Conservation (phyloP, 2,797 vertebrate species). For the Macropodus opercularis region DNA sequence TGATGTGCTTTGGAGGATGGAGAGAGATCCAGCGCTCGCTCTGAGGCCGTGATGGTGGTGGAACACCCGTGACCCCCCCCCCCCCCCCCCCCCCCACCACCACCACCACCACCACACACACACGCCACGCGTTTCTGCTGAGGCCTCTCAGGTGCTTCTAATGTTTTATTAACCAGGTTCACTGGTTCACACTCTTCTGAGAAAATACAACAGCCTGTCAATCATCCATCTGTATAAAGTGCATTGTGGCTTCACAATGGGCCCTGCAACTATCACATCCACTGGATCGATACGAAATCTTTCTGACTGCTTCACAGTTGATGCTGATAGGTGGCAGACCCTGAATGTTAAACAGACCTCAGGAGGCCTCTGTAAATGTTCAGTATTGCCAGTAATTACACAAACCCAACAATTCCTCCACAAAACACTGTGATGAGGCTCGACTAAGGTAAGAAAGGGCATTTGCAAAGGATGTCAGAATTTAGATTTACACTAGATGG, state of each 20-base stretch:
- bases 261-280: slow-evolving; percentile 60
- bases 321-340: slow-evolving; percentile 51
- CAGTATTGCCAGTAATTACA: slow-evolving; percentile 36
- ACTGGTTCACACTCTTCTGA: slow-evolving; percentile 77
- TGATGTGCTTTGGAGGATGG: slow-evolving; percentile 77
- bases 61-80: slow-evolving; percentile 70
- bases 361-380: slow-evolving; percentile 20
- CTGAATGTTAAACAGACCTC: slow-evolving; percentile 62
- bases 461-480: too few species aligned
- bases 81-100: slow-evolving; percentile 37
- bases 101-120: too few species aligned
- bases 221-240: slow-evolving; percentile 72
- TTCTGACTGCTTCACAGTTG: slow-evolving; percentile 50
- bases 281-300: slow-evolving; percentile 64
- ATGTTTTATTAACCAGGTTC: slow-evolving; percentile 86
- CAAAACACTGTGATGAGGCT: too few species aligned
- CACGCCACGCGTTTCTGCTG: slow-evolving; percentile 46
- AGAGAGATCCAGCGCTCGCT: slow-evolving; percentile 52
- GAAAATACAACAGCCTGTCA: slow-evolving; percentile 76
- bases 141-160: slow-evolving; percentile 70
- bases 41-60: slow-evolving; percentile 60
- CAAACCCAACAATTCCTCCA: too few species aligned
- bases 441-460: too few species aligned
- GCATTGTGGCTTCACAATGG: slow-evolving; percentile 49
- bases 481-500: too few species aligned